Conservation (phyloP, 1,140 invertebrate genomes). For the Eubasilissa regina region DNA sequence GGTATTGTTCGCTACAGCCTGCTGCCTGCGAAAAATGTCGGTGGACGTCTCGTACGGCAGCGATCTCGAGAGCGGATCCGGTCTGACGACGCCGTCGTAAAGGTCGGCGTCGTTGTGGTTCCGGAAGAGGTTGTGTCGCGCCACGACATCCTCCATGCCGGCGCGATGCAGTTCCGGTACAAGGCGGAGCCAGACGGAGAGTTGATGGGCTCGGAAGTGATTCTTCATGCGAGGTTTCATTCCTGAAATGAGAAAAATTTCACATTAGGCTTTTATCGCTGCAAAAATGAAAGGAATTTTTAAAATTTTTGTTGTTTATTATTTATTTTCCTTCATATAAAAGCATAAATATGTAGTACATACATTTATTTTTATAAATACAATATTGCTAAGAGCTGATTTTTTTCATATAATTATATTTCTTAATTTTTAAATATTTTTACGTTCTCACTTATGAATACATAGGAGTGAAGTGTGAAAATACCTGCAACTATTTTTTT, state of each 20-base stretch:
- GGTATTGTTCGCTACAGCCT: conserved; percentile 63
- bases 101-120: conserved; percentile 86
- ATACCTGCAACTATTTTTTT: too few species aligned
- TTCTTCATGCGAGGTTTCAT: conserved; percentile 92
- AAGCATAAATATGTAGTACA: too few species aligned
- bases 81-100: conserved; percentile 87
- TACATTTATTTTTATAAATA: too few species aligned
- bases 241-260: conserved; percentile 73
- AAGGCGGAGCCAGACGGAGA: conserved; percentile 94
- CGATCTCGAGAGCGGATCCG: conserved; percentile 79
- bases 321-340: too few species aligned
- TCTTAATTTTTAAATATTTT: too few species aligned
- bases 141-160: conserved; percentile 89
- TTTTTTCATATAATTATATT: too few species aligned
- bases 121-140: conserved; percentile 86
- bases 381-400: too few species aligned
- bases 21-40: conserved; percentile 61
- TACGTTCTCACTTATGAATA: too few species aligned
- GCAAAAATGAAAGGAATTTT: too few species aligned
- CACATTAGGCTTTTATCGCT: too few species aligned
- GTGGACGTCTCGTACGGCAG: conserved; percentile 59
- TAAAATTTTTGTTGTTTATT: too few species aligned
- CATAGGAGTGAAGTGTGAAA: too few species aligned
- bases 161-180: conserved; percentile 93
- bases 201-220: conserved; percentile 93